Conservation (phyloP, 2,113 vertebrate species). For the Danionella cerebrum region DNA sequence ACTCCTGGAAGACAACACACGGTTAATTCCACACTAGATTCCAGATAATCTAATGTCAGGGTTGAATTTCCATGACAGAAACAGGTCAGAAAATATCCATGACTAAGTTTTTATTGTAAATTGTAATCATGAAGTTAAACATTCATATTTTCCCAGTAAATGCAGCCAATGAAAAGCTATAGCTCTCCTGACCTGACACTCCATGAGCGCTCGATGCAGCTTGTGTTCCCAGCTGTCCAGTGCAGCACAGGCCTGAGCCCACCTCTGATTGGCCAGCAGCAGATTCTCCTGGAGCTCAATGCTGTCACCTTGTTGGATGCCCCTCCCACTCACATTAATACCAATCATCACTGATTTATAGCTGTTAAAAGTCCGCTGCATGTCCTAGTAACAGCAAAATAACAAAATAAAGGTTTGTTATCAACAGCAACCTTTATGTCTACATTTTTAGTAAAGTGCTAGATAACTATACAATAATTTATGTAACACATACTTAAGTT, state of each 20-base stretch:
- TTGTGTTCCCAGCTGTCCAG: conserved; percentile 71
- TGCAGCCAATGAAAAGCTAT: too few species aligned
- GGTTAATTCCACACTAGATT: not conserved
- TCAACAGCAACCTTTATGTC: too few species aligned
- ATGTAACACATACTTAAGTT: too few species aligned
- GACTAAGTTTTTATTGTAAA: too few species aligned
- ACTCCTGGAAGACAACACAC: conserved; percentile 66
- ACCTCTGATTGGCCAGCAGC: conserved; percentile 68
- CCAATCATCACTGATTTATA: conserved; percentile 81
- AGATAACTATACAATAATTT: too few species aligned
- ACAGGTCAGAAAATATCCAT: too few species aligned
- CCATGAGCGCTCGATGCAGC: conserved; percentile 68
- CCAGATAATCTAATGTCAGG: too few species aligned
- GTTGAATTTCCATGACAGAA: too few species aligned
- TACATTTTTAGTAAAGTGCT: too few species aligned
- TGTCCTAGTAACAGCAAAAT: conserved; percentile 58
- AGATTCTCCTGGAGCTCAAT: conserved; percentile 64
- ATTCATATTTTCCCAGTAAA: too few species aligned
- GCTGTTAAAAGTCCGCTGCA: conserved; percentile 72
- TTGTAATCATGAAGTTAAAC: too few species aligned
- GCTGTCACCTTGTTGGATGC: conserved; percentile 60
- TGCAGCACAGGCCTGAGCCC: conserved; percentile 64
- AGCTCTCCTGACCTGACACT: conserved; percentile 72
- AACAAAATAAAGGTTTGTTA: not conserved
- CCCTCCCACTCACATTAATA: conserved; percentile 66